Evolutionary conservation across 2,797 vertebrate species (phyloP).

Genomic region (Molossus molossus): DNA sequence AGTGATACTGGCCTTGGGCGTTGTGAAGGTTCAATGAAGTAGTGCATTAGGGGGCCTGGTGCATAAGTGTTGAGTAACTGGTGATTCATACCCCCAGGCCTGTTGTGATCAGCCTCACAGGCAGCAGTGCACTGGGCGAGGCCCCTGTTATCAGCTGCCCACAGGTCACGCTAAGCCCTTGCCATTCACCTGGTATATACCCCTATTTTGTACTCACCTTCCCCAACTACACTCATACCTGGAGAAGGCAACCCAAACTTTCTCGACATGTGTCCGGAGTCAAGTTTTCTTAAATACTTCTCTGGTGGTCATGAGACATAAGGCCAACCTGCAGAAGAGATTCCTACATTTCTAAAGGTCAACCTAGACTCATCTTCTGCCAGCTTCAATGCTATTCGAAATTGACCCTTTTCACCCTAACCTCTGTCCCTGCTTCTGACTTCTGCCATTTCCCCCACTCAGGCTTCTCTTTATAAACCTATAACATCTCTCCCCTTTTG

Average conservation of each 20-base stretch:
- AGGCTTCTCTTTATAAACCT: not conserved
- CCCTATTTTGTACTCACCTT: not conserved
- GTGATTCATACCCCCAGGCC: not conserved
- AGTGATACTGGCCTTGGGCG: not conserved
- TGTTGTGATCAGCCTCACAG: not conserved
- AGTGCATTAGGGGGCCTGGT: not conserved
- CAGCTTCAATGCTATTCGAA: not conserved
- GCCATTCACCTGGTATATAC: not conserved
- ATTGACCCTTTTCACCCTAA: not conserved
- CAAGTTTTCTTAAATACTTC: not conserved
- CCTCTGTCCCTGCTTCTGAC: not conserved
- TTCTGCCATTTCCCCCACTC: not conserved
- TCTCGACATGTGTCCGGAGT: not conserved
- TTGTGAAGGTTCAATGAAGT: not conserved
- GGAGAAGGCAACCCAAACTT: not conserved
- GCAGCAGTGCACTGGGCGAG: not conserved
- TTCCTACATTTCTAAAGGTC: not conserved
- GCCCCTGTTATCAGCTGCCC: not conserved
- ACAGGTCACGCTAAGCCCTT: not conserved
- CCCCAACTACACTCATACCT: not conserved
- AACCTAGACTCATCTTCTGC: not conserved
- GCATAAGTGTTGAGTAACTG: not conserved
- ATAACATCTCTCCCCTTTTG: not conserved
- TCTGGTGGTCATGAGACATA: not conserved
- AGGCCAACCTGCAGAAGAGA: not conserved